A percentile compares a stretch with the other conserved stretches of the same genome.
phyloP scores from a whole-genome alignment of 2,113 vertebrate genomes.

The Edolisoma coerulescens region DNA sequence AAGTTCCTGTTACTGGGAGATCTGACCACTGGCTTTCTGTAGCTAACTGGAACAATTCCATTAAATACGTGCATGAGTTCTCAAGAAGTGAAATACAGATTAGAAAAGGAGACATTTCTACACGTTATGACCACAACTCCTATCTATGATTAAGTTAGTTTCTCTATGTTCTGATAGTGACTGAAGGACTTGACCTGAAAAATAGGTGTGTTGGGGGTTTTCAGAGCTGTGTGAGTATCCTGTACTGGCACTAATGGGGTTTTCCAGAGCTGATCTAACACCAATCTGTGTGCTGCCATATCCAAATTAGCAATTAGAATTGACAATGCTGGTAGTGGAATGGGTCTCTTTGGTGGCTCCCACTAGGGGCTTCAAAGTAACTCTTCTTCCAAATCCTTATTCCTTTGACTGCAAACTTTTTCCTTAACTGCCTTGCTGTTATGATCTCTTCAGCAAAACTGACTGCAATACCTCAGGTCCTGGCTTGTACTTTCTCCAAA shows the following conservation, averaged over 20 bases:
- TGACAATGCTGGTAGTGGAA: neutral
- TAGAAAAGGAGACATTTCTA: neutral
- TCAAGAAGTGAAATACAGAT: neutral
- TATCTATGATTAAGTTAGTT: neutral
- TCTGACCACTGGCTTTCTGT: neutral
- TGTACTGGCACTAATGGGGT: neutral
- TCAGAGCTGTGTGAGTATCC: neutral
- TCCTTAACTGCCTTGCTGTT: neutral
- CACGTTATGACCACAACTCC: accelerated
- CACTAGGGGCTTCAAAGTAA: neutral
- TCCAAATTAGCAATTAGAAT: neutral
- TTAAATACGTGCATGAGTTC: neutral
- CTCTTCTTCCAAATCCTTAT: neutral
- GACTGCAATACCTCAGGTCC: neutral
- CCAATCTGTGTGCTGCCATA: neutral
- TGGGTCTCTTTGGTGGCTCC: neutral
- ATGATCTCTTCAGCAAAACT: neutral
- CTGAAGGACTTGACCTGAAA: neutral
- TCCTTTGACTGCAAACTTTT: neutral
- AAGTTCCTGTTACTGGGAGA: neutral
- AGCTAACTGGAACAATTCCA: neutral
- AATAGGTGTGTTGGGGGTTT: neutral
- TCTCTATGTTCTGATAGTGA: neutral
- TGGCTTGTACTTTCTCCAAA: neutral
- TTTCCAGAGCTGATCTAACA: neutral